phyloP scores from a whole-genome alignment of 2,113 vertebrate species.

The Turnix velox region DNA sequence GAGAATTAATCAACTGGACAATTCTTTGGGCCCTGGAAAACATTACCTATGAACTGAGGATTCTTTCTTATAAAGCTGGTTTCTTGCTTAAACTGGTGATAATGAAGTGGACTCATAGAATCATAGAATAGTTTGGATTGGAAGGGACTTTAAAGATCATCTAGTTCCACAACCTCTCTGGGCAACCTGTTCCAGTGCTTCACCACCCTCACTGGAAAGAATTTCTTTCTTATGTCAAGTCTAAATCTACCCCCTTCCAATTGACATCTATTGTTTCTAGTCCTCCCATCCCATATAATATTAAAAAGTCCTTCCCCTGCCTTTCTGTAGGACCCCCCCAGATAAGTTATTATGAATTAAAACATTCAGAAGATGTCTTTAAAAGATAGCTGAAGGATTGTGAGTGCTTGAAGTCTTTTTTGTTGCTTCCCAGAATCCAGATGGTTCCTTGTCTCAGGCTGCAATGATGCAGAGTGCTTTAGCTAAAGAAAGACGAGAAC shows the following conservation, averaged over 20 bases:
- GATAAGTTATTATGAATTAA: no score
- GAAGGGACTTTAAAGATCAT: no score
- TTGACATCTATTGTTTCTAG: no score
- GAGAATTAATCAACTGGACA: background rate
- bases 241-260: no score
- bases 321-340: no score
- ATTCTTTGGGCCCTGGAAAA: background rate
- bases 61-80: background rate
- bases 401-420: background rate
- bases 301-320: no score
- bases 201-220: no score
- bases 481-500: conserved; percentile 91
- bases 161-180: no score
- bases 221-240: no score
- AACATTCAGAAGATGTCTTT: background rate
- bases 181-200: no score
- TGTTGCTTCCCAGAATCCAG: conserved; percentile 83
- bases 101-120: background rate
- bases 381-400: background rate
- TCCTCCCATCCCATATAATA: no score
- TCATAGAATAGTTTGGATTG: no score
- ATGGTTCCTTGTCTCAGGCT: conserved; percentile 95
- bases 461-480: conserved; percentile 99
- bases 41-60: background rate
- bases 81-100: background rate